These are phyloP conservation scores for Pica pica DNA, from an alignment of 2,113 vertebrate genomes.

Conservation along the genomic window DNA sequence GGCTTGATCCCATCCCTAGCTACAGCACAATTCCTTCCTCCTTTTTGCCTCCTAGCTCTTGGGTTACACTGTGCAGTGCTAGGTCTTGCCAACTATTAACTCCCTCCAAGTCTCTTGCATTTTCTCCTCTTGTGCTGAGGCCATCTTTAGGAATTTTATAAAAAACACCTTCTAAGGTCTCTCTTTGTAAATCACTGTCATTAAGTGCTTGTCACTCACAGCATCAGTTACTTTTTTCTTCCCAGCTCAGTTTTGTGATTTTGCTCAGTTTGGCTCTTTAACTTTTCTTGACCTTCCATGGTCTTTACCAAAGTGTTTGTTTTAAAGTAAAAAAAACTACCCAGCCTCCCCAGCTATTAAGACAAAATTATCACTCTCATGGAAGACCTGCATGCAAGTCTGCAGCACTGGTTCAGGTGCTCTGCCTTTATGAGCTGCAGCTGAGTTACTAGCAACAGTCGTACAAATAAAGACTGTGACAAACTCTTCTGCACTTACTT, in stretches of 20 bases:
- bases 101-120: background rate
- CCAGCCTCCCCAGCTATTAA: background rate
- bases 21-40: background rate
- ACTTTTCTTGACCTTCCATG: background rate
- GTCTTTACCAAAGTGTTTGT: background rate
- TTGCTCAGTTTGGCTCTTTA: background rate
- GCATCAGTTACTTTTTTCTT: background rate
- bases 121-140: background rate
- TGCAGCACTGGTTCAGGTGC: background rate
- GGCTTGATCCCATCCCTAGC: background rate
- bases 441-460: background rate
- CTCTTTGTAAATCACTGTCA: background rate
- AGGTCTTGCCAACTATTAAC: background rate
- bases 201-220: background rate
- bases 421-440: background rate
- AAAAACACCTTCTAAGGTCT: background rate
- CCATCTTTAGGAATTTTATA: background rate
- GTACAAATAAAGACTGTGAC: background rate
- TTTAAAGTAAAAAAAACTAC: background rate
- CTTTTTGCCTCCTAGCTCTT: background rate
- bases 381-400: background rate
- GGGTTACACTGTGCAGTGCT: background rate
- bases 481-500: slow-evolving; percentile 72
- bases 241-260: background rate
- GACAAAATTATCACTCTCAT: background rate